These are phyloP conservation scores for Siderastrea radians DNA, from an alignment of 92 coral and sea anemone genomes.

Conservation along the genomic window DNA sequence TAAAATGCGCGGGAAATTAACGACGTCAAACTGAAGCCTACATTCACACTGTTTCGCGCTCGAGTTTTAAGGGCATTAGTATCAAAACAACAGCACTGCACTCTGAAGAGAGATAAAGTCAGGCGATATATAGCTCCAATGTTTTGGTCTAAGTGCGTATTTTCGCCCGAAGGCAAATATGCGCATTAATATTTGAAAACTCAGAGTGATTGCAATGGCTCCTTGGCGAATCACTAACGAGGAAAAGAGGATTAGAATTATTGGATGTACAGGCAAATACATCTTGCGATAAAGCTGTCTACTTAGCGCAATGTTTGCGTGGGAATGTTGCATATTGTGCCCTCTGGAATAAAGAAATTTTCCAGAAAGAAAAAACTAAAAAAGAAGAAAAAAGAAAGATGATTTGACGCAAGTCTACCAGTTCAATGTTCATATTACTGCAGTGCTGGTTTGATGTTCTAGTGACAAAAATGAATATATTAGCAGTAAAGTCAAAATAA, in stretches of 20 bases:
- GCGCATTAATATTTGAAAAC: conserved; percentile 48
- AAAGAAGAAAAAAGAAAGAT: too few species aligned
- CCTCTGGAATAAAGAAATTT: too few species aligned
- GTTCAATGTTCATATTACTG: too few species aligned
- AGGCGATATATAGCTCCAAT: neutral
- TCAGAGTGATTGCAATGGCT: neutral
- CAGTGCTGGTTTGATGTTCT: too few species aligned
- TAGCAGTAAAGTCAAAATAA: too few species aligned
- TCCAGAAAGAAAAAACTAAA: too few species aligned
- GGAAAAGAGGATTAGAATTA: conserved; percentile 17
- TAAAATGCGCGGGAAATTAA: neutral
- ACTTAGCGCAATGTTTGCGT: neutral
- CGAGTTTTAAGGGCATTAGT: neutral
- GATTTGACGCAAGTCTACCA: too few species aligned
- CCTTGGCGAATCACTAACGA: neutral
- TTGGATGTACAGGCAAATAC: conserved; percentile 3
- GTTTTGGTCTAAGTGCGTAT: neutral
- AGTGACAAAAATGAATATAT: too few species aligned
- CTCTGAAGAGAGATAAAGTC: neutral
- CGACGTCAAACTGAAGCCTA: neutral
- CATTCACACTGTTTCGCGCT: neutral
- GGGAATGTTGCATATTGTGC: neutral
- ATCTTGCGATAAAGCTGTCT: conserved; percentile 3
- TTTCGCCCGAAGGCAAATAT: conserved; percentile 30
- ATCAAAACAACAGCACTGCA: neutral